These are phyloP conservation scores for Callipepla californica DNA, from an alignment of 2,113 vertebrate species.

Conservation along the genomic window DNA sequence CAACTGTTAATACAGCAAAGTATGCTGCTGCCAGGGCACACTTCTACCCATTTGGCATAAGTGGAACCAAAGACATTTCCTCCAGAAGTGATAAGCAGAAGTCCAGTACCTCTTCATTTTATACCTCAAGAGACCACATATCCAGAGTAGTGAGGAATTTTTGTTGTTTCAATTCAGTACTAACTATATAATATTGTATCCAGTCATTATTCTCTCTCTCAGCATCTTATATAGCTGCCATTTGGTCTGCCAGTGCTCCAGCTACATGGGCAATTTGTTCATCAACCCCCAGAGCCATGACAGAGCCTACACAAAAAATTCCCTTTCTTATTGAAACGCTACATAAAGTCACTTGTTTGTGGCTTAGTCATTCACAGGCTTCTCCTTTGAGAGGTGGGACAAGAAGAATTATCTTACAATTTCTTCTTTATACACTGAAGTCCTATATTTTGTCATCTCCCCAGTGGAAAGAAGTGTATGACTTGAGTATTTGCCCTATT, in stretches of 20 bases:
- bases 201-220: background rate
- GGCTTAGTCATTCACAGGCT: background rate
- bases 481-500: background rate
- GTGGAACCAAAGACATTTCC: background rate
- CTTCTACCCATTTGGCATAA: background rate
- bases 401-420: background rate
- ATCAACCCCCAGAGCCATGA: background rate
- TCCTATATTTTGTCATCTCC: background rate
- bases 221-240: background rate
- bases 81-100: background rate
- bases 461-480: background rate
- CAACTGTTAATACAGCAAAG: background rate
- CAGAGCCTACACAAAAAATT: background rate
- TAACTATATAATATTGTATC: background rate
- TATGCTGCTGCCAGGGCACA: background rate
- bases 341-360: background rate
- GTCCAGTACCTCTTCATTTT: background rate
- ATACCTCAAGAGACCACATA: background rate
- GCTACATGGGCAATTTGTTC: background rate
- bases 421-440: background rate
- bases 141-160: background rate
- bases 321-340: background rate
- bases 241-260: background rate
- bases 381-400: background rate
- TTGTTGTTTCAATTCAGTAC: background rate